phyloP scores from a whole-genome alignment of 2,113 vertebrate genomes.

The Vulpes ferrilata region DNA sequence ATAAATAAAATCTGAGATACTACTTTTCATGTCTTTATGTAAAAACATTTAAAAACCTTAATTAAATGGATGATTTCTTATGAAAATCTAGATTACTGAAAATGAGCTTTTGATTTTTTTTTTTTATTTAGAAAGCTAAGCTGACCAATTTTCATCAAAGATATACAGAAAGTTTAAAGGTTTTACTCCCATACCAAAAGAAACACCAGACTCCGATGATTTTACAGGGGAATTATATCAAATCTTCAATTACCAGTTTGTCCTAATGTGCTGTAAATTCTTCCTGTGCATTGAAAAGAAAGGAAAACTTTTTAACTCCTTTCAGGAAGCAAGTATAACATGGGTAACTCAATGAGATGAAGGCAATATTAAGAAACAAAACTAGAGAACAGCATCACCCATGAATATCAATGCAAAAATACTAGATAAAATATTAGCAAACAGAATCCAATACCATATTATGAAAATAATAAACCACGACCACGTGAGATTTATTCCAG shows the following conservation, averaged over 20 bases:
- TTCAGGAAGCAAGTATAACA: not conserved
- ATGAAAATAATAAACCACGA: not conserved
- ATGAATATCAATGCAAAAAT: not conserved
- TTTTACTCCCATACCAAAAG: not conserved
- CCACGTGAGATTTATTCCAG: not conserved
- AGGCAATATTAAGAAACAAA: not conserved
- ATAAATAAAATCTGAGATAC: not conserved
- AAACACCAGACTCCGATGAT: not conserved
- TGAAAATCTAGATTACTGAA: not conserved
- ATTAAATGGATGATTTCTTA: conserved; percentile 3
- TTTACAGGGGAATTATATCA: conserved; percentile 23
- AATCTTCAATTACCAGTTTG: not conserved
- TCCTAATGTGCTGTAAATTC: not conserved
- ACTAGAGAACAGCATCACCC: not conserved
- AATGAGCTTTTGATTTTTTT: not conserved
- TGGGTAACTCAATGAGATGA: not conserved
- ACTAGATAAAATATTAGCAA: not conserved
- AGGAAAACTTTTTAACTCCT: not conserved
- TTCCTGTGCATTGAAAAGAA: not conserved
- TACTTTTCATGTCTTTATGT: not conserved
- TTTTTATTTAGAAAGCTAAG: conserved; percentile 21
- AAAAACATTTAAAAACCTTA: conserved; percentile 45
- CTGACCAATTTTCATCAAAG: not conserved
- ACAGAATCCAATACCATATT: not conserved
- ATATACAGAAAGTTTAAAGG: not conserved